Base-by-base conservation (phyloP, 2,888 invertebrate species). In the Chymomyza procnemis region DNA sequence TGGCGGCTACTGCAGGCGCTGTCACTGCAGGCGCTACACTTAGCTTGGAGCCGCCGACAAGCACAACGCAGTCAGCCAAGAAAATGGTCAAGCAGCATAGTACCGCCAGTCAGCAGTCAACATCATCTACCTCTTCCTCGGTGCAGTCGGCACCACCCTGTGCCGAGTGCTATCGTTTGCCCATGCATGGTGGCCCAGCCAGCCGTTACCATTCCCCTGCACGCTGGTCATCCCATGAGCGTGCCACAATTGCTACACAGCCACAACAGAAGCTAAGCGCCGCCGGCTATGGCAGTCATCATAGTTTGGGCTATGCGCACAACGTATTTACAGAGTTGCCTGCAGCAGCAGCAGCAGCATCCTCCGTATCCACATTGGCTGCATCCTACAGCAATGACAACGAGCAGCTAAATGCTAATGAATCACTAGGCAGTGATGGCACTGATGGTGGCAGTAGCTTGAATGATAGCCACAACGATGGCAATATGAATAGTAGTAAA, bases 81-180 rank as follows among this genome's bases (percentile, higher is more conserved):
- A 79, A 83, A 75, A 78, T 87, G 80, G 79, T 84, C 66, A 78
- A 83, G 34, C 85, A 87, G 67, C 81, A 81, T 67, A 84, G 79
- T 67, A 84, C 79, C 63, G 75, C 88, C 69, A 88, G 87, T 57
- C 87, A 88, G 65, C 85, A 85, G 68, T 87, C 87, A 65, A 86
- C 79, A 69, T 87, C 85, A 55, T 82, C 87, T 63, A 77, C 85
- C 64, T 82, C 87, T 60, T 84, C 87, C 50, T 87, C 86, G 47
- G 82, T 85, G 62, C 85, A 86, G 67, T 87, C 87, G 64, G 79
- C 84, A 58, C 85, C 87, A 8, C 71, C 75, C 63, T 68, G 73
- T 55, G 72, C 74, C n/a, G 73, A 16, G 62, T 68, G 22, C 67
- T 63, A 72, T 67, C 70, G 63, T 64, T 50, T 64, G 74, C 73